Evolutionary conservation across 2,888 invertebrate species (phyloP), one percentile per base, ranked within the genome.

Genomic region (Cataglyphis livida): DNA sequence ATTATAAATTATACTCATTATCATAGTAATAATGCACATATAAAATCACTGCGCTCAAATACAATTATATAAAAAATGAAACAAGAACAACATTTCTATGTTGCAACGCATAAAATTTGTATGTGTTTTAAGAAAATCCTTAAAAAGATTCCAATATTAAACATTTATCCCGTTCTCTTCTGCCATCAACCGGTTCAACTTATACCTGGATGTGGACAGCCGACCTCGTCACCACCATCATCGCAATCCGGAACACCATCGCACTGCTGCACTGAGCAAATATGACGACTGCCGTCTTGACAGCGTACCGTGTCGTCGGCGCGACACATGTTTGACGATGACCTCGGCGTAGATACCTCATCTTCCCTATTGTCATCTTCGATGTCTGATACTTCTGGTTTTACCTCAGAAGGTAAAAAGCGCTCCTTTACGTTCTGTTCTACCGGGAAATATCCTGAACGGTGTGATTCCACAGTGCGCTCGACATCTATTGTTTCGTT

Each of bases 191-290:
- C 44, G 35, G 44, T 64, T 62, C 62, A 35, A 64, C 28, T 21
- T 81, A 32, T 90, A 90, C 90, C 90, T 90, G 90, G 75, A 66
- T 84, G 74, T 4, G 84, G 79, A 18, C 90, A 90, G 62, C 64
- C 85, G 28, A 64, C 18, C 93, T 98, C 98, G 92, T 98, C 98
- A 32, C 96, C 96, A 6, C 95, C 95, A 91, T 97, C 97, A 7
- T 94, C 92, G 91, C 98, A 98, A 89, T 98, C 96, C 0, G 74
- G 59, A 1, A 90, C 89, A 2, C 96, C 96, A 92, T 98, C 96
- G 93, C 98, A 98, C 84, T 95, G 93, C 82, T 95, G 95, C 32
- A 95, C 95, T 0, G 93, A 94, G 81, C 96, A 95, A 83, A 98
- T 96, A 90, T 95, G 95, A 81, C 94, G 93, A 85, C 95, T 94